phyloP scores from a whole-genome alignment of 2,888 invertebrate genomes.

The Silvanus unidentatus region DNA sequence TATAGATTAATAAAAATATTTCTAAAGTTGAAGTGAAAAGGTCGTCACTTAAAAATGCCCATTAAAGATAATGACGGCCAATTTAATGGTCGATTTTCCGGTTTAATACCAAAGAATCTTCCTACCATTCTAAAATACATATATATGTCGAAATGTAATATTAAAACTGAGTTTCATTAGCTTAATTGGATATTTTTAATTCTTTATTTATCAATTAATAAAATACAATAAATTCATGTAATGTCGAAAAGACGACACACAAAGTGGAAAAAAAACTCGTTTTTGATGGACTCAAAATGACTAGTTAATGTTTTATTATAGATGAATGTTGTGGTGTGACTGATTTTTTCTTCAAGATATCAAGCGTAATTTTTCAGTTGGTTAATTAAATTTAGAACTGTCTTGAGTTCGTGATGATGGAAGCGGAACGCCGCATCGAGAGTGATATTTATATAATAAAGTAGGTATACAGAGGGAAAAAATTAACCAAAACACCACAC shows the following conservation, averaged over 20 bases:
- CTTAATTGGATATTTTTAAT: slow-evolving; percentile 4
- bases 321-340: too few relatives aligned
- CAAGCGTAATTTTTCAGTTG: slow-evolving; percentile 13
- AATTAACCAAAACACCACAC: too few relatives aligned
- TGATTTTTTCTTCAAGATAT: too few relatives aligned
- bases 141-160: background rate
- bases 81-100: slow-evolving; percentile 3
- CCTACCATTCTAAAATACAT: too few relatives aligned
- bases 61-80: slow-evolving; percentile 1
- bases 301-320: too few relatives aligned
- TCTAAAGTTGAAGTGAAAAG: background rate
- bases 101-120: background rate
- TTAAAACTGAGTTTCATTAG: slow-evolving; percentile 3
- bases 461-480: too few relatives aligned
- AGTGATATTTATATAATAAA: too few relatives aligned
- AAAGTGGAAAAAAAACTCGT: background rate
- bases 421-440: slow-evolving; percentile 9
- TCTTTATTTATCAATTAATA: slow-evolving; percentile 5
- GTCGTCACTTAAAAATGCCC: slow-evolving; percentile 1
- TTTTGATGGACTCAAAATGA: background rate
- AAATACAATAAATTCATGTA: slow-evolving; percentile 1
- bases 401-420: slow-evolving; percentile 22
- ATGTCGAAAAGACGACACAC: background rate
- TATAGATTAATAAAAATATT: too few relatives aligned
- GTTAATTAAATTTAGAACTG: slow-evolving; percentile 18